A percentile compares a stretch with the other conserved stretches of the same genome.
These are phyloP conservation scores for Pelecanus crispus DNA, from an alignment of 2,113 vertebrate species.

Conservation along the genomic window DNA sequence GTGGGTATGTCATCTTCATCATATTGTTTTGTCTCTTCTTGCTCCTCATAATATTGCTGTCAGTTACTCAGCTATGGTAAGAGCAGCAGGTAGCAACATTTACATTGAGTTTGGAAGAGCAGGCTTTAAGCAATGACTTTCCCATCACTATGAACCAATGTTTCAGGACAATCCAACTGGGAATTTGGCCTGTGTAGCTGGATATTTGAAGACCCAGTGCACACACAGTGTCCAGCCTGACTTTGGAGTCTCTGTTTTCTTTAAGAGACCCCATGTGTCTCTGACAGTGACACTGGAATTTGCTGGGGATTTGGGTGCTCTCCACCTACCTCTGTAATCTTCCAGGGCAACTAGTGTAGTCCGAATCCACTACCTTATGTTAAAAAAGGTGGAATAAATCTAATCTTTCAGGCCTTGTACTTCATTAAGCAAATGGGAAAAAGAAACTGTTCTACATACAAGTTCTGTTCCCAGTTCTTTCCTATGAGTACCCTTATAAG, in stretches of 20 bases:
- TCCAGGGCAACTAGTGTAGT: neutral
- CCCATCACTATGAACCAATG: rapidly evolving
- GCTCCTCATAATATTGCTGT: neutral
- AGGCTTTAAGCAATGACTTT: neutral
- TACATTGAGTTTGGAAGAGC: neutral
- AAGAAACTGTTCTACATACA: neutral
- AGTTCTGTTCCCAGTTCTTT: neutral
- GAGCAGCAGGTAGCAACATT: neutral
- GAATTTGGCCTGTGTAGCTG: neutral
- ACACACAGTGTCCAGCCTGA: neutral
- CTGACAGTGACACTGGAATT: neutral
- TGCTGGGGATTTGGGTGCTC: rapidly evolving
- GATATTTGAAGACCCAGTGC: neutral
- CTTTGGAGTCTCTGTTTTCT: neutral
- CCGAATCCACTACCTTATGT: neutral
- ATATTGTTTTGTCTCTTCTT: neutral
- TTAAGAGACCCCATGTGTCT: neutral
- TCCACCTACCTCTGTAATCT: neutral
- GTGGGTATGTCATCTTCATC: rapidly evolving
- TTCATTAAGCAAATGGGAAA: neutral
- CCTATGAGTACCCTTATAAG: too few relatives aligned
- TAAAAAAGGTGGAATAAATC: neutral
- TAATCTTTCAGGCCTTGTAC: neutral
- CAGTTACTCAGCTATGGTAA: too few relatives aligned
- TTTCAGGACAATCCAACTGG: neutral